Evolutionary conservation across 2,888 invertebrate genomes (phyloP), one percentile per base, ranked within the genome.

Genomic region (Steinernema hermaphroditum): DNA sequence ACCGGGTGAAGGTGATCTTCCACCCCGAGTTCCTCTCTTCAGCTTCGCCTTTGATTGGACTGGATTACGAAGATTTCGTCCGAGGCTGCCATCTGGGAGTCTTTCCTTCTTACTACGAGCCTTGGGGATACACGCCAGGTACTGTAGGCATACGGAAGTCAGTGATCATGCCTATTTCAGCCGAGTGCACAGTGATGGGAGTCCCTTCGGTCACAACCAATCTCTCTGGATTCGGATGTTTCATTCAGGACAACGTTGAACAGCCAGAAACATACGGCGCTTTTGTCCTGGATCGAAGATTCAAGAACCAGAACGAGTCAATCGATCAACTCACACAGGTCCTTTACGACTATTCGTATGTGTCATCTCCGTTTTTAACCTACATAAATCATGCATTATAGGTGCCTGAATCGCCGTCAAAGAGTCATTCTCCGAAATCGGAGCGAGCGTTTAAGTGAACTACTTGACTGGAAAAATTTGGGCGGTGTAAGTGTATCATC

Each of bases 171-270:
- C n/a, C n/a, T 49, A 68, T 50, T 76, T 46, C 83, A 87, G 98
- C 97, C 0, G 98, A 98, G 88, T 98, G 98, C 85, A 99, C 98
- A 0, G 96, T 98, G n/a, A 97, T 98, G 97, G 98, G 98, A 0
- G 97, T 98, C 82, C 98, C 98, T 0, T 96, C 94, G 84, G 91
- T 98, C 79, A 96, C 97, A 0, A 98, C 98, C 14, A 99, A 98
- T 87, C 89, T 99, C 2, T 96, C 96, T 62, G 94, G 93, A 94
- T 87, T 87, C 74, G 87, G 87, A 37, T 85, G 85, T 72, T 86
- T 86, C 78, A 84, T 86, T 77, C 80, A 83, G 83, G 95, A 98
- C 81, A 95, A 97, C 87, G 93, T 98, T 74, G 93, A 94, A 0
- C 97, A 98, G 87, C 97, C 97, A 0, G 92, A 93, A 91, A 94